Evolutionary conservation across 1,140 invertebrate species (phyloP).

Genomic region (Drosophila serrata): DNA sequence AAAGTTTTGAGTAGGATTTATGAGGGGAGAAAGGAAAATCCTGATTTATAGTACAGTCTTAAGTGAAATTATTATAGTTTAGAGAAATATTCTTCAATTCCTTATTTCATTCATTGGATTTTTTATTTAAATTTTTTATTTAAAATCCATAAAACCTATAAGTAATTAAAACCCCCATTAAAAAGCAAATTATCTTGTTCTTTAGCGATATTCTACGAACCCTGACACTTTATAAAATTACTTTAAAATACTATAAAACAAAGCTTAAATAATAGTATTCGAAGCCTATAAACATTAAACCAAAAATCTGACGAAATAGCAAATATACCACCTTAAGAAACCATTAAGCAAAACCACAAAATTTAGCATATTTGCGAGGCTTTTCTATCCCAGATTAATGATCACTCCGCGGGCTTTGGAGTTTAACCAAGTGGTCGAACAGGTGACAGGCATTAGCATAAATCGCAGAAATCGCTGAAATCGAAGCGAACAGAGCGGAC

Average conservation of each 20-base stretch:
- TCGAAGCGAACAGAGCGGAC: constrained; percentile 24
- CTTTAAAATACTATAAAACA: background rate
- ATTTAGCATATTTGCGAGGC: constrained; percentile 47
- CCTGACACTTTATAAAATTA: background rate
- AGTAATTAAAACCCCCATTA: background rate
- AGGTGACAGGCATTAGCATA: constrained; percentile 68
- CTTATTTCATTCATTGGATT: background rate
- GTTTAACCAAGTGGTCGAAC: constrained; percentile 36
- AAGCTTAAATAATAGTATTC: background rate
- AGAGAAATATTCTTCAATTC: background rate
- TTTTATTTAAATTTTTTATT: background rate
- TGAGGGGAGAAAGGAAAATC: background rate
- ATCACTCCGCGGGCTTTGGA: constrained; percentile 17
- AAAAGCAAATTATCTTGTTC: too few species aligned
- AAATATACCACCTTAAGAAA: constrained; percentile 43
- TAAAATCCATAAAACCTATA: background rate
- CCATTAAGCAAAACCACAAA: constrained; percentile 19
- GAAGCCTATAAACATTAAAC: background rate
- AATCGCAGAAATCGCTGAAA: constrained; percentile 47
- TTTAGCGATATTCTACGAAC: background rate
- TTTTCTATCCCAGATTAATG: constrained; percentile 51
- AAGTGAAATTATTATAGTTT: background rate
- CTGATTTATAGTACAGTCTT: background rate
- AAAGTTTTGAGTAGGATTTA: constrained; percentile 5
- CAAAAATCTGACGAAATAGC: constrained; percentile 48